phyloP scores from a whole-genome alignment of 2,113 vertebrate species.

The Galeopterus variegatus region DNA sequence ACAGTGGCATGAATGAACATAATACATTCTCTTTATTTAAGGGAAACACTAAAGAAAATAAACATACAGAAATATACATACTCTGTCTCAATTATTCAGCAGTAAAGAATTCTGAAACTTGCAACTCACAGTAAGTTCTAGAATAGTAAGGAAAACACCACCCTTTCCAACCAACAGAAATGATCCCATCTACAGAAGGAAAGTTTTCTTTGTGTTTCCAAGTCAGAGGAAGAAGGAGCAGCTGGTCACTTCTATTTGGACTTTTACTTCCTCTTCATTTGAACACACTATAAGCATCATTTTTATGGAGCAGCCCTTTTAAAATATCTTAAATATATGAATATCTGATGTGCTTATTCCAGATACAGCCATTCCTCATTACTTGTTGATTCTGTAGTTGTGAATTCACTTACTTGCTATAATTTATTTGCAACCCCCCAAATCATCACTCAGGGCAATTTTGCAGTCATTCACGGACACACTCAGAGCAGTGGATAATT shows the following conservation, averaged over 20 bases:
- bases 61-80: conserved; percentile 55
- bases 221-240: not conserved
- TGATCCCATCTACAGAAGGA: not conserved
- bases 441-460: no score
- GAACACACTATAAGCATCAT: fast-evolving
- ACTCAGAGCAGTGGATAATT: not conserved
- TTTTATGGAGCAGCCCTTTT: not conserved
- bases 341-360: not conserved
- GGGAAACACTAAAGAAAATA: conserved; percentile 65
- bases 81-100: conserved; percentile 69
- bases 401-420: not conserved
- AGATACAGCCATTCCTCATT: no score
- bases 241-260: fast-evolving
- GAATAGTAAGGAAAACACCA: not conserved
- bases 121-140: not conserved
- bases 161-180: not conserved
- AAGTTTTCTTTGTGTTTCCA: not conserved
- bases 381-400: not conserved
- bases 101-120: conserved; percentile 57
- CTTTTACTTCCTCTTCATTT: not conserved
- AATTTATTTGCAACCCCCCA: not conserved
- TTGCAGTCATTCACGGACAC: fast-evolving
- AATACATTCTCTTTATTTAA: conserved; percentile 52
- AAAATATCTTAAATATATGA: not conserved
- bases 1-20: conserved; percentile 51